Conservation (phyloP, 1,140 invertebrate genomes). For the Grapholita molesta region DNA sequence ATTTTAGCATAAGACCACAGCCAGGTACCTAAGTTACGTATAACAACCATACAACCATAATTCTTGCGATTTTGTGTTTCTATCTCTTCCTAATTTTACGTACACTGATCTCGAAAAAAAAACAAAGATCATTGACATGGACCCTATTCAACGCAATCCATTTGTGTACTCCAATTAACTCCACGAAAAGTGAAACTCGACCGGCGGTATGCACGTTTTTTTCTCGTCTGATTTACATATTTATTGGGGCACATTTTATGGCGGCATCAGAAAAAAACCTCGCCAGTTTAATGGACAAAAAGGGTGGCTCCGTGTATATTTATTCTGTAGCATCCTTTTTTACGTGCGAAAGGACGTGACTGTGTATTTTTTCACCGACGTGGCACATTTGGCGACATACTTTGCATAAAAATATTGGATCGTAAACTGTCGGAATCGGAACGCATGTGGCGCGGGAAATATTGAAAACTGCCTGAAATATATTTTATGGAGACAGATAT, state of each 20-base stretch:
- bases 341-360: conserved; percentile 71
- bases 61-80: not conserved
- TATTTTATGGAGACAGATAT: conserved; percentile 56
- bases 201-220: conserved; percentile 51
- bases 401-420: conserved; percentile 77
- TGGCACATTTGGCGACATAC: conserved; percentile 74
- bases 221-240: conserved; percentile 74
- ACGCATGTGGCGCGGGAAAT: conserved; percentile 61
- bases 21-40: too few species aligned
- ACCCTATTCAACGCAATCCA: conserved; percentile 48
- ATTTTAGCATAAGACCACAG: too few species aligned
- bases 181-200: conserved; percentile 70
- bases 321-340: conserved; percentile 77
- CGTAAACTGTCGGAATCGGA: conserved; percentile 66
- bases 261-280: conserved; percentile 66
- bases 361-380: conserved; percentile 66
- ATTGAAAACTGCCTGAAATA: conserved; percentile 58
- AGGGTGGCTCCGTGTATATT: conserved; percentile 75
- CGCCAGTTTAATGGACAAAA: conserved; percentile 76
- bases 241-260: conserved; percentile 77
- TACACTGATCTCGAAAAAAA: not conserved
- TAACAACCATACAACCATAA: too few species aligned
- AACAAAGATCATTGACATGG: conserved; percentile 52
- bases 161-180: conserved; percentile 66
- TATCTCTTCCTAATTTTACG: not conserved